phyloP scores from a whole-genome alignment of 64 coral and sea anemone species.

The Stichodactyla helianthus region DNA sequence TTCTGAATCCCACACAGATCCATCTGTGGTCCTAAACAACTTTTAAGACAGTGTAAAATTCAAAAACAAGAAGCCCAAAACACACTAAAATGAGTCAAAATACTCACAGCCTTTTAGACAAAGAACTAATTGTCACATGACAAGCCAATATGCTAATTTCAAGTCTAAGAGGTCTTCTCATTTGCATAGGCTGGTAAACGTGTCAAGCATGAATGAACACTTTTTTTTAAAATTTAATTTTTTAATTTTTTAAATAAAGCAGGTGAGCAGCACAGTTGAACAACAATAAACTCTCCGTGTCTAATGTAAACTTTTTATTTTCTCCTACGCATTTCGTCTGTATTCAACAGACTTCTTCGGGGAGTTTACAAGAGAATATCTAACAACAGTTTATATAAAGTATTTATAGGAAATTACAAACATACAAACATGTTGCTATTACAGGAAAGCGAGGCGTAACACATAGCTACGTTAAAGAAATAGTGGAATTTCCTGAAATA shows the following conservation, averaged over 20 bases:
- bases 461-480: too few relatives aligned
- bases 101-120: background rate
- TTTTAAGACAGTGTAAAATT: background rate
- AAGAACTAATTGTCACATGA: background rate
- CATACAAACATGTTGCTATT: too few relatives aligned
- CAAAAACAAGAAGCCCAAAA: background rate
- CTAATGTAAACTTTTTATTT: too few relatives aligned
- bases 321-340: too few relatives aligned
- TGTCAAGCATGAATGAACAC: background rate
- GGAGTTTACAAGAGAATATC: too few relatives aligned
- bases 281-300: background rate
- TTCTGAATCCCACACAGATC: background rate
- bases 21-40: background rate
- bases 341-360: too few relatives aligned
- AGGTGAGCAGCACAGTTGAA: background rate
- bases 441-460: too few relatives aligned
- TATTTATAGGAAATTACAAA: too few relatives aligned
- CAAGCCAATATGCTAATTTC: background rate
- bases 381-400: too few relatives aligned
- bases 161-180: background rate
- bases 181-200: background rate
- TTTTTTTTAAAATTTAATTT: background rate
- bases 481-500: too few relatives aligned
- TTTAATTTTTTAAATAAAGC: too few relatives aligned
- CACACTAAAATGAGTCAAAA: constrained; percentile 6